Base-by-base conservation (phyloP, 2,113 vertebrate genomes). In the Sterna hirundo region DNA sequence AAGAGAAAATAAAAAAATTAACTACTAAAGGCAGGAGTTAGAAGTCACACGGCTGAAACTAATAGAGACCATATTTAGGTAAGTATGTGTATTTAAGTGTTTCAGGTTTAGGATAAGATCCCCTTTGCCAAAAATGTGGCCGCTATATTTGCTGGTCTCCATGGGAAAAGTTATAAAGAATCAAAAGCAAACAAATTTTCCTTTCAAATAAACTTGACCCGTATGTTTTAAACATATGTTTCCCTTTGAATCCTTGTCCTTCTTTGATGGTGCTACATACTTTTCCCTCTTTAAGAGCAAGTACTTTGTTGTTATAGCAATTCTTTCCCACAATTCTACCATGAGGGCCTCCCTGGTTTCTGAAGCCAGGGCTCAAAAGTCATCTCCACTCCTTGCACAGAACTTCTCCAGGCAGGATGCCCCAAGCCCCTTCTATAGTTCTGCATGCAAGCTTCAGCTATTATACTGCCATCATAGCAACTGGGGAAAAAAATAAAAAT, bases 111-210 rank as follows among this genome's bases (percentile, higher is more conserved):
- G 88, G 71, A 36, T 62, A 69, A 79, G 55, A 82, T n/a, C 32
- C 32, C 51, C 68, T 64, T 55, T 82, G 91, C 94, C 96, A 93
- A 96, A 95, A 97, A 94, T 83, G 86, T 91, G 84, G 86, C 91
- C 83, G 78, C 55, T 88, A 13, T 57, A 95, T 91, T 93, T 92
- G 83, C 75, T 90, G 30, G 88, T 83, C 70, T 94, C 83, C 71
- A 76, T 60, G 89, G 93, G 94, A 49, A 74, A 89, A 54, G 49
- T 84, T 79, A 83, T 47, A 92, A 91, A 93, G 86, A 95, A 91
- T 74, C 77, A 92, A 95, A 95, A 97, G 91, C 76, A 95, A 89
- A 88, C 86, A 85, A 78, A 60, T 91, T 87, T 87, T 84, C 82
- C 81, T 83, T 94, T 94, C 87, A 83, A 94, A 95, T 86, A 80